Percentiles rank a stretch among this genome's conserved stretches.
Conservation (phyloP, 2,113 vertebrate species). For the Hyperoodon ampullatus region DNA sequence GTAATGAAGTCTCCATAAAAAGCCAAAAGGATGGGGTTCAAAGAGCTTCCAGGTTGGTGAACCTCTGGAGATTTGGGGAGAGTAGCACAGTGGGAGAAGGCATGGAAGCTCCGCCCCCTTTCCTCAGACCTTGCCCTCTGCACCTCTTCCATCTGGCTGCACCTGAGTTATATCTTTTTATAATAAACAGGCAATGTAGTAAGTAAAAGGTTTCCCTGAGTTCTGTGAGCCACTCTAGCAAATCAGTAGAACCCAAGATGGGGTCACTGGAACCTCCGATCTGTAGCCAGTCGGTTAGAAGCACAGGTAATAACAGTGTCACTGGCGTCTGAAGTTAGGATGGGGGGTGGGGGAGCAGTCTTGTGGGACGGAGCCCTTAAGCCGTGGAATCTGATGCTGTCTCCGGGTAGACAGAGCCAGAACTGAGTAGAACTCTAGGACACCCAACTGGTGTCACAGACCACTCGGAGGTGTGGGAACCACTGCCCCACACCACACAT, state of each 20-base stretch:
- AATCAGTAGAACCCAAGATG: neutral
- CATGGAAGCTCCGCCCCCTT: neutral
- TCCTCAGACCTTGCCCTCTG: neutral
- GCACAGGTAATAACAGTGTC: too few species aligned
- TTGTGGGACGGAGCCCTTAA: too few species aligned
- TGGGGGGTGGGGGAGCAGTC: too few species aligned
- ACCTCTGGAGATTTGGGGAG: neutral
- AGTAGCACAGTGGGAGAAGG: neutral
- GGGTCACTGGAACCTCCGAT: neutral
- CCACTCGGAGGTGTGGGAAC: too few species aligned
- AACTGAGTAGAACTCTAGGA: too few species aligned
- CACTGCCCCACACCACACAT: too few species aligned
- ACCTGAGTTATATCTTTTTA: neutral
- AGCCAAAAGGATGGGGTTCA: neutral
- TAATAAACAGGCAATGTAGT: neutral
- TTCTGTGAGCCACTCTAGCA: neutral
- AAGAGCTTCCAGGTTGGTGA: neutral
- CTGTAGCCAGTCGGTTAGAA: too few species aligned
- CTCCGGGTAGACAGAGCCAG: too few species aligned
- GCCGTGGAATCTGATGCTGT: too few species aligned
- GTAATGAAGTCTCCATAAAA: neutral
- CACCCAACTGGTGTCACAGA: too few species aligned
- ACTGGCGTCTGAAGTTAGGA: too few species aligned
- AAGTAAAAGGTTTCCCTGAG: neutral
- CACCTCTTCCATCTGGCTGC: neutral